Evolutionary conservation across 2,797 vertebrate genomes (phyloP).

Genomic region (Steatocranus sp.): DNA sequence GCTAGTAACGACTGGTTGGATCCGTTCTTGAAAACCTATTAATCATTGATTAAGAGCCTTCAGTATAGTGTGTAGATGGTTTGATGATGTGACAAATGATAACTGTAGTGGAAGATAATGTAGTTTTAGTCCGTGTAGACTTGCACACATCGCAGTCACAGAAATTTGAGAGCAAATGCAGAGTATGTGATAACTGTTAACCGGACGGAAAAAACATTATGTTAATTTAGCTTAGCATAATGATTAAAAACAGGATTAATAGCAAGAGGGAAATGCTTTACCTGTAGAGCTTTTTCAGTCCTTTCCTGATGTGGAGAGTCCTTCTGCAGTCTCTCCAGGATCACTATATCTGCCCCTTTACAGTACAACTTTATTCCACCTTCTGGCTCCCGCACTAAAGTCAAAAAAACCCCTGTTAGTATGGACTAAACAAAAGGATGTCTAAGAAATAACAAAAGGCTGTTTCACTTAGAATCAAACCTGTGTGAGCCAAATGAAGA

Average conservation of each 20-base stretch:
- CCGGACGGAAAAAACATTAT: not conserved
- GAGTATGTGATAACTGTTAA: not conserved
- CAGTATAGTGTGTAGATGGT: not conserved
- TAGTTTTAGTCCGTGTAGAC: not conserved
- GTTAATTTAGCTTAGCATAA: not conserved
- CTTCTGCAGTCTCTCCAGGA: conserved; percentile 78
- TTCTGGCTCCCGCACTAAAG: conserved; percentile 84
- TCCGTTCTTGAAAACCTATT: not conserved
- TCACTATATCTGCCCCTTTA: conserved; percentile 90
- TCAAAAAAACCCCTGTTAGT: not conserved
- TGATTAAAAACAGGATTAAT: not conserved
- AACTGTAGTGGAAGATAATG: not conserved
- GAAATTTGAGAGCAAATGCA: not conserved
- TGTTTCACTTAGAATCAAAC: not conserved
- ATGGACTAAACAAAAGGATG: not conserved
- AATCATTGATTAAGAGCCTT: not conserved
- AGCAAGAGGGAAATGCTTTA: conserved; percentile 53
- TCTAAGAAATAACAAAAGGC: not conserved
- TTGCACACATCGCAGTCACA: not conserved
- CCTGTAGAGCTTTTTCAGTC: conserved; percentile 80
- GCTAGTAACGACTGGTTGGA: not conserved
- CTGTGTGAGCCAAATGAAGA: not conserved
- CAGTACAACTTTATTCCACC: conserved; percentile 87
- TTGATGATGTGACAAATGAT: not conserved
- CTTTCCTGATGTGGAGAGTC: conserved; percentile 52